phyloP scores from a whole-genome alignment of 2,113 vertebrate species.

The Geococcyx californianus region DNA sequence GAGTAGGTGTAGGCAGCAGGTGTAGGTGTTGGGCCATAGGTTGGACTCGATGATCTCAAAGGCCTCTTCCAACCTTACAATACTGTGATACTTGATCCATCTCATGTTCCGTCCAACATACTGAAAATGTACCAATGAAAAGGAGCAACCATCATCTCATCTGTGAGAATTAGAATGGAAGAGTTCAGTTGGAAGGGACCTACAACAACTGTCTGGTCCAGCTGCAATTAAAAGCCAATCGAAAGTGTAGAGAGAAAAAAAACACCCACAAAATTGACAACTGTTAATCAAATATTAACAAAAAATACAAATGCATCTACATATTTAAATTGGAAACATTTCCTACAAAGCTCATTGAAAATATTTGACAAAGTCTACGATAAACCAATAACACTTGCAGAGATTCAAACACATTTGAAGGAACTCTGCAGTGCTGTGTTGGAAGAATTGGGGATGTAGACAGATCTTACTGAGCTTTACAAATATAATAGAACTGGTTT shows the following conservation, averaged over 20 bases:
- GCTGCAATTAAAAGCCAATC: background rate
- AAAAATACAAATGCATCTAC: background rate
- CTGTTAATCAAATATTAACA: background rate
- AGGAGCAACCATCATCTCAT: background rate
- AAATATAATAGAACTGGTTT: background rate
- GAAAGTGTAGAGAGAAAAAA: background rate
- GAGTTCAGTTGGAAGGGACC: background rate
- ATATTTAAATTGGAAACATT: background rate
- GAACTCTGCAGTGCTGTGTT: background rate
- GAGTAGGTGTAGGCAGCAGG: too few species aligned
- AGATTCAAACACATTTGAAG: background rate
- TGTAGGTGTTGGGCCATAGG: too few species aligned
- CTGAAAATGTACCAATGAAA: background rate
- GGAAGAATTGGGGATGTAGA: background rate
- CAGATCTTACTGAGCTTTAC: background rate
- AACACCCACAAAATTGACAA: background rate
- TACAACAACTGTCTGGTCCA: background rate
- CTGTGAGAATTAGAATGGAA: background rate
- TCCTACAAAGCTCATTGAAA: background rate
- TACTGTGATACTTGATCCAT: too few species aligned
- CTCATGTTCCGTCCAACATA: background rate
- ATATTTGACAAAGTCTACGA: background rate
- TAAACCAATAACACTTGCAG: background rate
- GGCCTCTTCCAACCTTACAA: too few species aligned
- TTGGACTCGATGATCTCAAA: too few species aligned